phyloP scores from a whole-genome alignment of 1,140 invertebrate genomes.

The Diabrotica undecimpunctata region DNA sequence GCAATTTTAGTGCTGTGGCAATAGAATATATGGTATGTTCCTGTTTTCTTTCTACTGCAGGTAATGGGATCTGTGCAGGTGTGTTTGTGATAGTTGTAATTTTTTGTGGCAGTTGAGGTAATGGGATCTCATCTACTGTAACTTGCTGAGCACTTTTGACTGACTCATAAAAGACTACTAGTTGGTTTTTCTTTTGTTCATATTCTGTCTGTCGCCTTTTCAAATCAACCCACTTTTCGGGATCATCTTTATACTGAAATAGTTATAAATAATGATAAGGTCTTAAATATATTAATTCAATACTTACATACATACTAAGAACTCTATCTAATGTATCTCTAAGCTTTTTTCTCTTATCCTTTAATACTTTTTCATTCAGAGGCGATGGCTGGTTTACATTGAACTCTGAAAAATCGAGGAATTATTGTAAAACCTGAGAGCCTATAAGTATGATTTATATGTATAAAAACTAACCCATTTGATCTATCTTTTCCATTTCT shows the following conservation, averaged over 20 bases:
- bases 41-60: constrained; percentile 47
- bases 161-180: constrained; percentile 91
- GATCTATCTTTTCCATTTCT: constrained; percentile 96
- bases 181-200: constrained; percentile 79
- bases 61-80: constrained; percentile 75
- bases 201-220: constrained; percentile 90
- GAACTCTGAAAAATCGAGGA: constrained; percentile 70
- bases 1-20: constrained; percentile 45
- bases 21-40: constrained; percentile 49
- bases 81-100: constrained; percentile 47
- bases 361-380: constrained; percentile 93
- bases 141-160: constrained; percentile 93
- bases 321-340: constrained; percentile 93
- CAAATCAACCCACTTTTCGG: constrained; percentile 87
- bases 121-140: constrained; percentile 93
- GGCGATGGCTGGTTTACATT: constrained; percentile 91
- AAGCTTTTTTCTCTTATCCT: constrained; percentile 94
- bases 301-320: constrained; percentile 94
- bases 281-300: constrained; percentile 12
- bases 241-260: constrained; percentile 89
- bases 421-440: constrained; percentile 8
- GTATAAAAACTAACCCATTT: constrained; percentile 73
- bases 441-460: constrained; percentile 8
- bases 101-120: constrained; percentile 62
- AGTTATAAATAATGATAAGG: background rate